Conservation (phyloP, 2,113 vertebrate genomes). For the Prietella phreatophila region DNA sequence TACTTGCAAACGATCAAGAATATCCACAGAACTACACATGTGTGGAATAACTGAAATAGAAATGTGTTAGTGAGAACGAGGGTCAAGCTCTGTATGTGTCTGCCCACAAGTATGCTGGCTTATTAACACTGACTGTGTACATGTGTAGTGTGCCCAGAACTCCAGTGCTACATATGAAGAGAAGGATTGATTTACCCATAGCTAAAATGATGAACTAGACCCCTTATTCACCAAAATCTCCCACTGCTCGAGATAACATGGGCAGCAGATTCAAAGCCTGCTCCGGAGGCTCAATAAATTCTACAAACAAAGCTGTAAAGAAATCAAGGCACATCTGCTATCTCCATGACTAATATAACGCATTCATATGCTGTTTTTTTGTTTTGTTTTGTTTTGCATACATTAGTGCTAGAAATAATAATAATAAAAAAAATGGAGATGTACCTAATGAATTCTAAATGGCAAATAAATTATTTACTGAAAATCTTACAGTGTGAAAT, state of each 20-base stretch:
- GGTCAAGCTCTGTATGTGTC: constrained; percentile 5
- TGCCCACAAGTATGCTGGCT: constrained; percentile 26
- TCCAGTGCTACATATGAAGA: constrained; percentile 38
- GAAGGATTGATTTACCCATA: constrained; percentile 55
- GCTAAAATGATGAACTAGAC: constrained; percentile 74
- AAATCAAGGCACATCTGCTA: constrained; percentile 3
- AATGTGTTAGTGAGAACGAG: constrained; percentile 39
- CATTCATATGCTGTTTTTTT: neutral
- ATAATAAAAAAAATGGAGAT: constrained; percentile 15
- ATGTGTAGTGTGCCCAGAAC: constrained; percentile 14
- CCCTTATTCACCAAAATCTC: constrained; percentile 54
- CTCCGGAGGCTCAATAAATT: constrained; percentile 57
- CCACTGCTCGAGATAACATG: constrained; percentile 60
- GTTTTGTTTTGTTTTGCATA: neutral
- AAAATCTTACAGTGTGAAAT: constrained; percentile 14
- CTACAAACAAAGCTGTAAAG: constrained; percentile 1
- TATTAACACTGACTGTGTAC: constrained; percentile 41
- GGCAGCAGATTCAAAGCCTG: neutral
- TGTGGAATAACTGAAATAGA: constrained; percentile 36
- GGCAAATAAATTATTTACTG: neutral
- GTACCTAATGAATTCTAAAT: neutral
- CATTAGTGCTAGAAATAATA: neutral
- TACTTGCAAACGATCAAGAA: constrained; percentile 8
- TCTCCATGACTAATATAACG: constrained; percentile 23
- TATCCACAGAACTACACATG: neutral